Conservation (phyloP, 35 echinoderm and acorn worm species). For the Chiridota heheva region DNA sequence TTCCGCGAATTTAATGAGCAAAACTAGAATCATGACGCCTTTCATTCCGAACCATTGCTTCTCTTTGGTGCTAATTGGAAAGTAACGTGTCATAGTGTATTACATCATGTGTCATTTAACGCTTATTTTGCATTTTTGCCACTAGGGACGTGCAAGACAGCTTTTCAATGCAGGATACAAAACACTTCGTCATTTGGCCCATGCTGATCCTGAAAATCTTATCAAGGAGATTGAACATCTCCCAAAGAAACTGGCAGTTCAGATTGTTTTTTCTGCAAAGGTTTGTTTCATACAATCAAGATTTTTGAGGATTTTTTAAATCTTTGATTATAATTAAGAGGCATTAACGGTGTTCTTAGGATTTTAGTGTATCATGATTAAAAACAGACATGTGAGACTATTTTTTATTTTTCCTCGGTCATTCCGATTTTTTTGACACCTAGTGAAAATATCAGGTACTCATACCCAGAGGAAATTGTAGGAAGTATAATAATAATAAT, state of each 20-base stretch:
- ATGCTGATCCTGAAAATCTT: constrained; percentile 55
- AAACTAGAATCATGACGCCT: too few species aligned
- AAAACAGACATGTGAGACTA: background rate
- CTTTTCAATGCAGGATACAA: constrained; percentile 84
- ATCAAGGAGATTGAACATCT: constrained; percentile 65
- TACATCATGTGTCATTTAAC: too few species aligned
- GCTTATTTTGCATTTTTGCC: background rate
- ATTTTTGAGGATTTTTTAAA: background rate
- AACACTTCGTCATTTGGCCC: constrained; percentile 73
- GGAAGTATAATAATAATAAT: background rate
- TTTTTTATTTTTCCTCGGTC: too few species aligned
- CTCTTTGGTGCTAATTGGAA: too few species aligned
- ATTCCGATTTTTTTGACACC: too few species aligned
- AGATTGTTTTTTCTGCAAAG: constrained; percentile 91
- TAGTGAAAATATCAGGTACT: background rate
- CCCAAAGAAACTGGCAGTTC: constrained; percentile 63
- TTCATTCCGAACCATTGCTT: too few species aligned
- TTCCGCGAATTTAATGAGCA: too few species aligned
- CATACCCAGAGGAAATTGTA: background rate
- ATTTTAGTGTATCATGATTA: background rate
- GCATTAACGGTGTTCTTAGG: background rate
- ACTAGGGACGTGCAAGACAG: constrained; percentile 78
- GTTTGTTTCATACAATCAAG: constrained; percentile 11
- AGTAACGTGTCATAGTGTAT: too few species aligned
- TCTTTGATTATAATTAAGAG: background rate